Evolutionary conservation across 2,113 vertebrate genomes (phyloP).

Genomic region (Phalacrocorax pelagicus): DNA sequence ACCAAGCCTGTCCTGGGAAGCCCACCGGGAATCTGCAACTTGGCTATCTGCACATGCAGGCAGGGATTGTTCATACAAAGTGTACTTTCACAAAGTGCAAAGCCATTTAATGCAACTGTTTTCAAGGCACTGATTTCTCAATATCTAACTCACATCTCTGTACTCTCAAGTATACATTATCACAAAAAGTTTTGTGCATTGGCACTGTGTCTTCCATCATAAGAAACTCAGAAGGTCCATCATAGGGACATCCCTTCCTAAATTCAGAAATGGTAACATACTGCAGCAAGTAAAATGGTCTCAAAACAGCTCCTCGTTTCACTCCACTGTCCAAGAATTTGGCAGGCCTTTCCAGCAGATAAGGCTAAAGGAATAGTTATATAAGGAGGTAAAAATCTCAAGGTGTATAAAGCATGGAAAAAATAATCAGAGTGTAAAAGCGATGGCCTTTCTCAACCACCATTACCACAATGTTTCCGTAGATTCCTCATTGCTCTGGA

Average conservation of each 20-base stretch:
- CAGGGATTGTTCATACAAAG: not conserved
- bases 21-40: not conserved
- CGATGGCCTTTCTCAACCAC: not conserved
- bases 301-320: not conserved
- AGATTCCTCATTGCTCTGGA: not conserved
- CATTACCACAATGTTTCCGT: not conserved
- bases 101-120: not conserved
- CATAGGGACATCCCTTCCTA: not conserved
- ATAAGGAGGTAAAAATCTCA: not conserved
- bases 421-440: not conserved
- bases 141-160: not conserved
- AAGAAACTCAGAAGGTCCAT: not conserved
- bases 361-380: not conserved
- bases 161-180: not conserved
- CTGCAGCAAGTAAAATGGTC: not conserved
- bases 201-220: not conserved
- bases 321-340: not conserved
- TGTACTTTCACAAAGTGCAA: not conserved
- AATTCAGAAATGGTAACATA: not conserved
- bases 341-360: not conserved
- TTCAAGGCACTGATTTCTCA: not conserved
- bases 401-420: not conserved
- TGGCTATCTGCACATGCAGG: not conserved
- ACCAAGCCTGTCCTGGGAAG: not conserved
- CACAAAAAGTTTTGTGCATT: not conserved